Base-by-base conservation (phyloP, 1,140 invertebrate genomes). In the Orussus abietinus region DNA sequence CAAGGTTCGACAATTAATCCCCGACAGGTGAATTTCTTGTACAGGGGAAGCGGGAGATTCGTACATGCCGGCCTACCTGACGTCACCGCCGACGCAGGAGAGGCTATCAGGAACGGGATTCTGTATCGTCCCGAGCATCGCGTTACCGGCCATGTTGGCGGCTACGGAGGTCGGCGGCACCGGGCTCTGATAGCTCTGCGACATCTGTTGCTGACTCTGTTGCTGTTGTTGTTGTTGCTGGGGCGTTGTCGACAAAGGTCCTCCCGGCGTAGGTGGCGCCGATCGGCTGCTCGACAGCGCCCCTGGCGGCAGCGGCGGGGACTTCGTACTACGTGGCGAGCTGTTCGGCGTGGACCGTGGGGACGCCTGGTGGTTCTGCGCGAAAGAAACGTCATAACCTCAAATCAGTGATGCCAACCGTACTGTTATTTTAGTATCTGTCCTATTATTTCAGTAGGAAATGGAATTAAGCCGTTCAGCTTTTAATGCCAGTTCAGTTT, bases 271-370 rank as follows among this genome's bases (percentile, higher is more conserved):
- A 38, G 83, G 82, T 2, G 84, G 84, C 14, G 84, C 84, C 46
- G 83, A 85, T 43, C 82, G 73, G 30, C 74, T 76, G 15, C 66
- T 75, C 0, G 79, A 77, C 33, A 62, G 75, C 52, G 34, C 71
- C 55, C 55, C 74, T 37, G 45, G 64, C 28, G 45, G 59, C 38
- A 87, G 66, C 5, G 90, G 88, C 4, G 90, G 89, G 19, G 88
- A 90, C 61, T 92, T 90, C 11, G 87, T 88, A 43, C 89, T 91
- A n/a, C 89, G 77, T 4, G 91, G 90, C 20, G 90, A 93, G 38
- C 88, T 93, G 62, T 91, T 92, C 4, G 91, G 90, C 1, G 91
- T 93, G 3, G 90, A 92, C 26, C 88, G 77, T 2, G 89, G 88
- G 3, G 88, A 91, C 18, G 88, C 84, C 62, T 93, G 90, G 59